phyloP scores from a whole-genome alignment of 2,113 vertebrate species.

The Leucoraja erinaceus region DNA sequence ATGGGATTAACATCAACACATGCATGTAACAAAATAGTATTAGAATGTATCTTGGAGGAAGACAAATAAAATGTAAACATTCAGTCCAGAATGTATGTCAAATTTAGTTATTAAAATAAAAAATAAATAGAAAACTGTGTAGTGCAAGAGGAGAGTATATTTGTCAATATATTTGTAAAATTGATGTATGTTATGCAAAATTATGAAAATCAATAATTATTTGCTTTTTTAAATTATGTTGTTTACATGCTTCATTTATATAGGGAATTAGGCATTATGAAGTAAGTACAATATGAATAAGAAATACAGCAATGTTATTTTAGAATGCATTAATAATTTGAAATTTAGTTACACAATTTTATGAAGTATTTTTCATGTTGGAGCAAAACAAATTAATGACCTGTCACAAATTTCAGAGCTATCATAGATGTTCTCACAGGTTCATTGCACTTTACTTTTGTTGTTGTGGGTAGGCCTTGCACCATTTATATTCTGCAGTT shows the following conservation, averaged over 20 bases:
- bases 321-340: conserved; percentile 9
- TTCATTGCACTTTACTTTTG: neutral
- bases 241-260: conserved; percentile 37
- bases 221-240: conserved; percentile 37
- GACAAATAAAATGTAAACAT: neutral
- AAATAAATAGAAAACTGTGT: neutral
- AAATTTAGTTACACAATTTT: conserved; percentile 7
- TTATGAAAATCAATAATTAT: conserved; percentile 31
- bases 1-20: neutral
- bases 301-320: neutral
- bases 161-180: conserved; percentile 1
- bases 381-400: neutral
- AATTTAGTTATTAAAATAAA: conserved; percentile 7
- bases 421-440: neutral
- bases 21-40: neutral
- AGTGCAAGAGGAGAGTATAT: neutral
- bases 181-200: neutral
- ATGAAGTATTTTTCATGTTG: neutral
- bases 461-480: neutral
- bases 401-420: neutral
- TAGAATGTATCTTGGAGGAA: neutral
- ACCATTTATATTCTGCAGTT: neutral
- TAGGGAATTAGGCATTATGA: conserved; percentile 38
- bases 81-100: neutral
- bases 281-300: conserved; percentile 32